These are phyloP conservation scores for Gymnarchus niloticus DNA, from an alignment of 2,113 vertebrate genomes.

Conservation along the genomic window DNA sequence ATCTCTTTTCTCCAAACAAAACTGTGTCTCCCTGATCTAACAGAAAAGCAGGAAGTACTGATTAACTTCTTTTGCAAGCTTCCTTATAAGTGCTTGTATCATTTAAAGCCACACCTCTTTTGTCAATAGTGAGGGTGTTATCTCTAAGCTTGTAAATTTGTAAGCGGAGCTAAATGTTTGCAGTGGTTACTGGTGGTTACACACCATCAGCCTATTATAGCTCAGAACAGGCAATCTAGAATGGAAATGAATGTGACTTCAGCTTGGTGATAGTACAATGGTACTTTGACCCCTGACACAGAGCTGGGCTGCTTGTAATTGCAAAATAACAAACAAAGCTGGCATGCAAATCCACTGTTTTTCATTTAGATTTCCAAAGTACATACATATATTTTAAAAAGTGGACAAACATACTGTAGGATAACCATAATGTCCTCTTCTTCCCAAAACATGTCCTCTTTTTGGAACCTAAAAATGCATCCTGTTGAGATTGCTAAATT, in stretches of 20 bases:
- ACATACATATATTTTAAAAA: neutral
- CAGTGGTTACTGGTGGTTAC: neutral
- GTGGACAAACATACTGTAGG: no score
- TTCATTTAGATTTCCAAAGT: neutral
- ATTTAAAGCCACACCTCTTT: neutral
- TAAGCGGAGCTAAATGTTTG: neutral
- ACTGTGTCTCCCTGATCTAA: neutral
- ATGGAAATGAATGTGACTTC: neutral
- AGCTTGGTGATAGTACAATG: neutral
- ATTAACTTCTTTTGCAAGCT: neutral
- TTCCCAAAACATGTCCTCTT: no score
- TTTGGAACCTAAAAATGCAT: no score
- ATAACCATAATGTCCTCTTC: no score
- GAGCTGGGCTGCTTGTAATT: neutral
- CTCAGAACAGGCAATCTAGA: neutral
- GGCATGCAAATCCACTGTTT: neutral
- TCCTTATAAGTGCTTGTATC: neutral
- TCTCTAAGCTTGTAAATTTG: constrained; percentile 9
- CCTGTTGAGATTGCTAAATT: no score
- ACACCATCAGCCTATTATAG: neutral
- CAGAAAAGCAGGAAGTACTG: neutral
- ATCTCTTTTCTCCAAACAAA: neutral
- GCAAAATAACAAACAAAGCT: neutral
- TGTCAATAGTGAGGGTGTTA: neutral
- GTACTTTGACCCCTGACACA: neutral